Percentiles rank a stretch among this genome's conserved stretches.
phyloP scores from a whole-genome alignment of 2,888 invertebrate species.

The Parnassius orleans region DNA sequence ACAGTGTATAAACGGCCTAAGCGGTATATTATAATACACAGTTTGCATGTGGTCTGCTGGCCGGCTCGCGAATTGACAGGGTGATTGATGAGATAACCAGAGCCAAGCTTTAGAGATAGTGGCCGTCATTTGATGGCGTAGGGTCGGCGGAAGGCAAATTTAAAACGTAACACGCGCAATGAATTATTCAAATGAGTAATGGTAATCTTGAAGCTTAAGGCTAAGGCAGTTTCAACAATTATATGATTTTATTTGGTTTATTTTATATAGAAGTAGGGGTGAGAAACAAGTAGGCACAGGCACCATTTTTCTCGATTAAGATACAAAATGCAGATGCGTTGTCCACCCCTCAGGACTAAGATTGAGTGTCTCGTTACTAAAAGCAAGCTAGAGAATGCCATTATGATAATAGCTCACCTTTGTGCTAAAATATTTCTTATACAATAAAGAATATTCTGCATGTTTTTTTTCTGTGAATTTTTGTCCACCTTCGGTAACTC shows the following conservation, averaged over 20 bases:
- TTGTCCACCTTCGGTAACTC: no score
- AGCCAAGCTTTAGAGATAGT: conserved; percentile 28
- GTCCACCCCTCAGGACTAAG: no score
- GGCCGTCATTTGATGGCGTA: conserved; percentile 3
- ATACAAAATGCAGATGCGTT: no score
- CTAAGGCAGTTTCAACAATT: not conserved
- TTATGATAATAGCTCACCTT: no score
- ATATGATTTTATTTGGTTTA: not conserved
- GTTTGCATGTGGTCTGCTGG: conserved; percentile 16
- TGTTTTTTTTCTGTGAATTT: no score
- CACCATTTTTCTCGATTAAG: no score
- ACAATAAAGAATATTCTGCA: no score
- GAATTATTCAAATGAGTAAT: conserved; percentile 22
- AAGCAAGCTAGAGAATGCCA: no score
- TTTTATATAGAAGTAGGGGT: no score
- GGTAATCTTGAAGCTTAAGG: conserved; percentile 1
- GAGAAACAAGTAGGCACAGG: no score
- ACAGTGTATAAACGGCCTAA: conserved; percentile 28
- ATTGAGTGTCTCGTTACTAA: no score
- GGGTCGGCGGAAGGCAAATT: conserved; percentile 24
- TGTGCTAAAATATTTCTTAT: no score
- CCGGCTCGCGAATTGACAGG: conserved; percentile 31
- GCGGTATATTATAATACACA: conserved; percentile 19
- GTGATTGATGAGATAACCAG: conserved; percentile 35
- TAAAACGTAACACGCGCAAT: conserved; percentile 18